phyloP scores from a whole-genome alignment of 2,113 vertebrate genomes.

The Uria lomvia region DNA sequence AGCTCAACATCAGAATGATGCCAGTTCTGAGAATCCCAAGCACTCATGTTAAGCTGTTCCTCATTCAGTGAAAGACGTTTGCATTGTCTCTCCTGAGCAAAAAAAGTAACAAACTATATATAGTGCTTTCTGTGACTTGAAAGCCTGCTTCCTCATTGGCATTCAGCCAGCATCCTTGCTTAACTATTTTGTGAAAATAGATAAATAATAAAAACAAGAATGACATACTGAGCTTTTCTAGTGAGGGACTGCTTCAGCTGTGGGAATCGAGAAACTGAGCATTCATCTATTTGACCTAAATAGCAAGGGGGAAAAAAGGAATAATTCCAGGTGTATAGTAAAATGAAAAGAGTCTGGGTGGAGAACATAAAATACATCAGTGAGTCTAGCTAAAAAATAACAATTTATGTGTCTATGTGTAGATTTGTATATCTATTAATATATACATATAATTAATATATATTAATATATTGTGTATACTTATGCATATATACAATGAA shows the following conservation, averaged over 20 bases:
- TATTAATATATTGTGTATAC: neutral
- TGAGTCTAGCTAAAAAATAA: neutral
- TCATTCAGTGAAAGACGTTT: neutral
- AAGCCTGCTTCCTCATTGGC: neutral
- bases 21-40: neutral
- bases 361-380: neutral
- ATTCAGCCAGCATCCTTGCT: neutral
- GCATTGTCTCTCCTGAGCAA: neutral
- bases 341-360: neutral
- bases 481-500: neutral
- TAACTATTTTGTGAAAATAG: neutral
- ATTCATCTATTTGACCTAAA: neutral
- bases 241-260: neutral
- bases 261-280: neutral
- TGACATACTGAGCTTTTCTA: neutral
- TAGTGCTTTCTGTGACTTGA: neutral
- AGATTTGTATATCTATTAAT: neutral
- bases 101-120: neutral
- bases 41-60: neutral
- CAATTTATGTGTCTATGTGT: accelerated
- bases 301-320: accelerated
- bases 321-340: neutral
- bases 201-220: neutral
- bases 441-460: neutral
- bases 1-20: neutral